Evolutionary conservation across 2,888 invertebrate species (phyloP), one percentile per base, ranked within the genome.

Genomic region (Chrysodeixis includens): DNA sequence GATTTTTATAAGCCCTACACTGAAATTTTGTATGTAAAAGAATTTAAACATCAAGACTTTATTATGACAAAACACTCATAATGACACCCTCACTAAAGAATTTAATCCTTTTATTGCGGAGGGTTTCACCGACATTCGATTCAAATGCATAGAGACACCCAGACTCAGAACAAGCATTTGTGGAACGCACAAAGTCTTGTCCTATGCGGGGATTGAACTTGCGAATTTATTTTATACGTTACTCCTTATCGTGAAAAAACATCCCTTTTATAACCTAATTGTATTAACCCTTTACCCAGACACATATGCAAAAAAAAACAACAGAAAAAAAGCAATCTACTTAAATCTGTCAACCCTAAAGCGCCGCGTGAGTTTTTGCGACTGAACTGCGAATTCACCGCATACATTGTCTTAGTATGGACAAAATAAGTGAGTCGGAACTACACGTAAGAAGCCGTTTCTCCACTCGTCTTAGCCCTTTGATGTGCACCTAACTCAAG

Each of bases 341-440:
- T 22, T 9, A 20, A 20, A 46, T 10, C 9, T 56, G 80, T 7
- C 89, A 90, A 66, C 90, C 91, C 89, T 92, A 76, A 63, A 35
- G 67, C 68, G 65, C 71, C 67, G 76, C 82, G 81, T 83, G 66
- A 81, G 81, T 92, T 92, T 92, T 92, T 92, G 87, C 87, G 83
- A 76, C 56, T 80, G 76, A 86, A 76, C 84, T 82, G 86, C 88
- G 87, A 88, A 92, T 91, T 91, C 91, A 83, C 84, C 88, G 88
- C 90, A 92, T 93, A 90, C 88, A 89, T 91, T 91, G 91, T 90
- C 93, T 92, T 90, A 88, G 90, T 93, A 91, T 89, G 92, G 92
- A 92, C 90, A 91, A 92, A 92, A 92, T 93, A 92, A 92, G 92
- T 91, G 91, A 91, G 86, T 90, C 83, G 86, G 87, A 89, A 90